Evolutionary conservation across 2,888 invertebrate genomes (phyloP), one percentile per base, ranked within the genome.

Genomic region (Salticus scenicus): DNA sequence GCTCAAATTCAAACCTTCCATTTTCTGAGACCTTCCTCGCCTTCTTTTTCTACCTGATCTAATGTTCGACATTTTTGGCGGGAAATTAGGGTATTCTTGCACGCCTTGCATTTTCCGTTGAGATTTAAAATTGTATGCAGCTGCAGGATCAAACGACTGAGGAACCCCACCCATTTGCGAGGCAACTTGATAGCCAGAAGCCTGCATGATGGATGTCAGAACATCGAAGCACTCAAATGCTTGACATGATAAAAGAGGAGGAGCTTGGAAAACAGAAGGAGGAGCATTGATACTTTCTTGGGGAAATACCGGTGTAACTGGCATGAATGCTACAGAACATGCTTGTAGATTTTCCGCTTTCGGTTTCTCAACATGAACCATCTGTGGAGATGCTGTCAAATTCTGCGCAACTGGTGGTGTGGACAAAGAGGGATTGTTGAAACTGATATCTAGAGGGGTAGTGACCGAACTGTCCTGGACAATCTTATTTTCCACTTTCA

Each of bases 321-420:
- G 84, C 2, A 84, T 33, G 37, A 78, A 84, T 37, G 84, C 84
- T 2, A 84, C 78, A 8, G 84, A 84, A 47, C 84, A 84, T 0
- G 84, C 84, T 31, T 79, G 84, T 14, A 84, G 28, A 47, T 84
- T 84, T 74, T 84, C 84, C 4, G 84, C 84, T 33, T 74, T 78
- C 0, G 84, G 84, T 63, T 84, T 84, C n/a, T 84, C 84, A 0
- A 84, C 84, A 24, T 84, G 84, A 10, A 84, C 84, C 78, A 78
- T 79, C n/a, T 84, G 71, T 7, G 70, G 24, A 4, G 72, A 14
- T 1, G 71, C 8, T 17, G 31, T 51, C 8, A 75, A 27, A 33
- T 33, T 41, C 31, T 63, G 75, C 24, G 37, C n/a, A 17, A 67
- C 10, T 12, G 41, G 51, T 8, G 66, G 2, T 28, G n/a, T 77